Base-by-base conservation (phyloP, 2,888 invertebrate genomes). In the Eupeodes latifasciatus region DNA sequence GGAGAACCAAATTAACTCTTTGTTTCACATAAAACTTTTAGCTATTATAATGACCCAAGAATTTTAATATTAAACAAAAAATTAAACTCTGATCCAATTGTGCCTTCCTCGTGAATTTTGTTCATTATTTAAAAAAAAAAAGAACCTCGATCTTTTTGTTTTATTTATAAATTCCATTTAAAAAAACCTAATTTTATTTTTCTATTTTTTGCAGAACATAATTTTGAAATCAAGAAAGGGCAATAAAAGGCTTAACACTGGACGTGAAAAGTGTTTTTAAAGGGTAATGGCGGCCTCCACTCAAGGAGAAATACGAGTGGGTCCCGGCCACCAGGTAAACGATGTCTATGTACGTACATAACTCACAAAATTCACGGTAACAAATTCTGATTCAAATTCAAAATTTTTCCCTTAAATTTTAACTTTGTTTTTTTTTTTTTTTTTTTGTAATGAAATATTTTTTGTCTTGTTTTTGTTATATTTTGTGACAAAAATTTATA, bases 261-360 rank as follows among this genome's bases (percentile, higher is more conserved):
- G 93, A 93, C 93, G 92, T 91, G 92, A 93, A 93, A 91, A 92
- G 93, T 93, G 93, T 93, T 92, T 92, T 92, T 93, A 93, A 93
- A 93, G 93, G 93, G 93, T 93, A 93, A 94, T 94, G 94, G 94
- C 94, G 95, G 96, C 96, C 94, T 96, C 96, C 93, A 96, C 96
- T 94, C 96, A 96, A 94, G 96, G 96, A 94, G 96, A 96, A 95
- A 96, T 96, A 94, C 95, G 96, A 95, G 96, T 96, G 95, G 96
- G 96, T 95, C 95, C 96, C 94, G 95, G 95, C 94, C 96, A 96
- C 95, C 96, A 96, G 95, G 96, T 96, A 95, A 95, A 94, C 94
- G 95, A 95, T 94, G 94, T 95, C 94, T 95, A 95, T 95, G 95
- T 95, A 95, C 94, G 95, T 95, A 95, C 94, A 95, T 95, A 94